These are phyloP conservation scores for Pristionchus pacificus DNA, from an alignment of 1,140 invertebrate genomes.

Conservation along the genomic window DNA sequence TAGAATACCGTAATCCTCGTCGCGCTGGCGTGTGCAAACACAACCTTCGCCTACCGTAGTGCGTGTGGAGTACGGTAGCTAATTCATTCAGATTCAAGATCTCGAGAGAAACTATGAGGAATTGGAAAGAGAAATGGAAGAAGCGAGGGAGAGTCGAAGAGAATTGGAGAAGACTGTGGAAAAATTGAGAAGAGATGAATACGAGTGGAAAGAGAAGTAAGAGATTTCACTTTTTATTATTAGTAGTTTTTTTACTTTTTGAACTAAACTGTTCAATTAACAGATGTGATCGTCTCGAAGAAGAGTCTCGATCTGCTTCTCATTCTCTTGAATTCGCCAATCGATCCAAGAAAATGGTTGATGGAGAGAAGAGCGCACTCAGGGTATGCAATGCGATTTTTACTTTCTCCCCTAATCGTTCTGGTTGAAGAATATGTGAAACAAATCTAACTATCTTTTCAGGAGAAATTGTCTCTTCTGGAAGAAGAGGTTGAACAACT, in stretches of 20 bases:
- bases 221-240: too few species aligned
- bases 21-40: too few species aligned
- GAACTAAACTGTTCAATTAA: too few species aligned
- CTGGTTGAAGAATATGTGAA: neutral
- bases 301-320: neutral
- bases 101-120: constrained; percentile 5
- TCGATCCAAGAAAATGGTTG: neutral
- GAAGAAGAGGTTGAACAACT: neutral
- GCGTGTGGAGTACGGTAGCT: too few species aligned
- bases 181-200: neutral
- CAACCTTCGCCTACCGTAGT: too few species aligned
- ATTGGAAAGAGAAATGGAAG: constrained; percentile 9
- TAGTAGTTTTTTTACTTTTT: too few species aligned
- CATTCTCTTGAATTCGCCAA: neutral
- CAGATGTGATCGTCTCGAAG: neutral
- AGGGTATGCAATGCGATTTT: too few species aligned
- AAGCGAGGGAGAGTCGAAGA: constrained; percentile 12
- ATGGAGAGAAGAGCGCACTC: neutral
- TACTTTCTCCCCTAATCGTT: too few species aligned
- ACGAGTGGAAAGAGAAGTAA: neutral
- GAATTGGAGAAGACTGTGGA: constrained; percentile 25
- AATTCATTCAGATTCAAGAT: constrained; percentile 14
- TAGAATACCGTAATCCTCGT: too few species aligned
- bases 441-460: neutral
- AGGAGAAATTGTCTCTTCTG: neutral